phyloP scores from a whole-genome alignment of 2,888 invertebrate species.

The Leucoptera coffeella region DNA sequence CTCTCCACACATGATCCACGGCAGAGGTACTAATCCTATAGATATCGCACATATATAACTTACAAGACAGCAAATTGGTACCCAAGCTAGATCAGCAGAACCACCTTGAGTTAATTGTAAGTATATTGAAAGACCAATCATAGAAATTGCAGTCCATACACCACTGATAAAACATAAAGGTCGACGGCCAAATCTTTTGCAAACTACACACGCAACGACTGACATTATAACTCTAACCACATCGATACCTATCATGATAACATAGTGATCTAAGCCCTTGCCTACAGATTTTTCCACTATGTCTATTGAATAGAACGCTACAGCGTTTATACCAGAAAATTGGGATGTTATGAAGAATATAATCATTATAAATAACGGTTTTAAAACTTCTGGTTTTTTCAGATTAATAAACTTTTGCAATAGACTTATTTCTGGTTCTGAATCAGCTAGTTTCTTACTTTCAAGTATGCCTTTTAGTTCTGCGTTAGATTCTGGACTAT shows the following conservation, averaged over 20 bases:
- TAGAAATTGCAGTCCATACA: slow-evolving; percentile 53
- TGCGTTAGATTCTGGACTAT: slow-evolving; percentile 32
- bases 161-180: slow-evolving; percentile 61
- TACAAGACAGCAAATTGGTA: slow-evolving; percentile 46
- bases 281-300: slow-evolving; percentile 56
- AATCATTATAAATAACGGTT: slow-evolving; percentile 56
- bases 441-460: slow-evolving; percentile 24
- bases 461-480: slow-evolving; percentile 44
- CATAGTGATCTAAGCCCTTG: slow-evolving; percentile 56
- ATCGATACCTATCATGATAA: slow-evolving; percentile 62
- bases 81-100: slow-evolving; percentile 29
- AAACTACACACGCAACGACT: slow-evolving; percentile 54
- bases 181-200: slow-evolving; percentile 57
- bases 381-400: slow-evolving; percentile 43
- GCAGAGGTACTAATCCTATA: slow-evolving; percentile 59
- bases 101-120: slow-evolving; percentile 21
- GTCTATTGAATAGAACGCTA: slow-evolving; percentile 65
- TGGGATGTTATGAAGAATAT: slow-evolving; percentile 62
- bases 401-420: slow-evolving; percentile 24
- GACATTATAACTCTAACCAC: slow-evolving; percentile 57
- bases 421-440: slow-evolving; percentile 18
- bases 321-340: slow-evolving; percentile 65
- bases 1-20: slow-evolving; percentile 73
- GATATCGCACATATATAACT: slow-evolving; percentile 55
- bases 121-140: slow-evolving; percentile 49